phyloP scores from a whole-genome alignment of 2,888 invertebrate genomes.

The Microplitis deprimator region DNA sequence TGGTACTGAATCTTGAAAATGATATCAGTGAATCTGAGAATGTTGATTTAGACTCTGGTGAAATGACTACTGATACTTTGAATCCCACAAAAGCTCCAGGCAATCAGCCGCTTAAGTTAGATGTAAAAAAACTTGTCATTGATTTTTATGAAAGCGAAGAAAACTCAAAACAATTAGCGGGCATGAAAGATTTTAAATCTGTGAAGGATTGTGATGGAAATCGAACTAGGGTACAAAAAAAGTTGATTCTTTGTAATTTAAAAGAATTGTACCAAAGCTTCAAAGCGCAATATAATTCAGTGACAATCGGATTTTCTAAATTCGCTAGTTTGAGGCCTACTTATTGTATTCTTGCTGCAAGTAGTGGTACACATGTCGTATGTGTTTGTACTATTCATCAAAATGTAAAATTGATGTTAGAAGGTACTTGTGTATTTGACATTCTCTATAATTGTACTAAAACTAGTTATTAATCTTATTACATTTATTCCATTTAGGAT shows the following conservation, averaged over 20 bases:
- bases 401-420: slow-evolving; percentile 15
- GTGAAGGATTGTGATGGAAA: too few relatives aligned
- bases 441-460: slow-evolving; percentile 1
- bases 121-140: neutral
- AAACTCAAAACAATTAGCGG: slow-evolving; percentile 11
- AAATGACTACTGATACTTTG: neutral
- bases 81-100: neutral
- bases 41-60: neutral
- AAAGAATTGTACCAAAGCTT: slow-evolving; percentile 31
- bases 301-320: neutral
- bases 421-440: neutral
- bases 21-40: neutral
- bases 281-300: slow-evolving; percentile 10
- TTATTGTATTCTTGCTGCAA: slow-evolving; percentile 1
- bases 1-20: neutral
- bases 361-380: slow-evolving; percentile 7
- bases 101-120: neutral
- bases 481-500: neutral
- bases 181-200: too few relatives aligned
- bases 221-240: slow-evolving; percentile 34
- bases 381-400: slow-evolving; percentile 17
- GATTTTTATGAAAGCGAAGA: slow-evolving; percentile 16
- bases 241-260: slow-evolving; percentile 23
- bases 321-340: slow-evolving; percentile 1
- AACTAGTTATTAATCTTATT: neutral